phyloP scores from a whole-genome alignment of 2,888 invertebrate genomes.

The Cosmopolites sordidus region DNA sequence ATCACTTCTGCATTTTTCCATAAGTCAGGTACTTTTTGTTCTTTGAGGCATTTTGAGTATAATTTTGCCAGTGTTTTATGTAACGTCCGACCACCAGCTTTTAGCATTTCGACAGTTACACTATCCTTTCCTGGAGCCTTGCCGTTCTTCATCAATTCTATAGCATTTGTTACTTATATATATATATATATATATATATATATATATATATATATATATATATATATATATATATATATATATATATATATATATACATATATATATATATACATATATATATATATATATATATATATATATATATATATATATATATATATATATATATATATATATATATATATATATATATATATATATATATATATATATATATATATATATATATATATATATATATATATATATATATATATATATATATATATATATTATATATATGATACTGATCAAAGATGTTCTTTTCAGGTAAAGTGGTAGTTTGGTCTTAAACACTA shows the following conservation, averaged over 20 bases:
- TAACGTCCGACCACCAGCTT: no score
- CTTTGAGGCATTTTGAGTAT: no score
- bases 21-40: no score
- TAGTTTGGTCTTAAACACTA: no score
- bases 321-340: constrained; percentile 1
- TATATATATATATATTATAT: background rate
- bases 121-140: no score
- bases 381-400: background rate
- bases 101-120: no score
- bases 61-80: no score
- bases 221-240: constrained; percentile 7
- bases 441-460: no score
- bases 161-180: no score
- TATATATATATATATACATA: constrained; percentile 2
- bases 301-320: constrained; percentile 2
- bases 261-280: constrained; percentile 1
- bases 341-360: background rate
- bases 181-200: constrained; percentile 2
- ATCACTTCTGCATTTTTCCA: no score
- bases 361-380: background rate
- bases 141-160: no score
- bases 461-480: no score
- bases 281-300: constrained; percentile 1
- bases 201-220: constrained; percentile 5
- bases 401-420: background rate